Evolutionary conservation across 2,888 invertebrate species (phyloP).

Genomic region (Andrena flavipes): DNA sequence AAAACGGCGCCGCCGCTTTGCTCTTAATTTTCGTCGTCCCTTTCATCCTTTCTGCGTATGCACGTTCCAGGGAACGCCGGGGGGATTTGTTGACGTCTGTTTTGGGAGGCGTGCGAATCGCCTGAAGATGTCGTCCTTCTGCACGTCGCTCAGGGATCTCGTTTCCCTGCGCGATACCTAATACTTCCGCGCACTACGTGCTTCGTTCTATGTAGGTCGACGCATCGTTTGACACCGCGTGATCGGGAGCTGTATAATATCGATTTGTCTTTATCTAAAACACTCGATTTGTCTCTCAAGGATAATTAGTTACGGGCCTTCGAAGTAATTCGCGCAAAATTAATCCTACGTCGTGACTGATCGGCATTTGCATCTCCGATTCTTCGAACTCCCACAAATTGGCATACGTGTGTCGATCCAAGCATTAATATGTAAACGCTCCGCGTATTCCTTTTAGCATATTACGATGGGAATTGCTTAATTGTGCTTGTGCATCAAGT

Average conservation of each 20-base stretch:
- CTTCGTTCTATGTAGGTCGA: too few species aligned
- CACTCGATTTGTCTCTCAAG: too few species aligned
- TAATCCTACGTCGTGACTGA: background rate
- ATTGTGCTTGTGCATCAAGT: too few species aligned
- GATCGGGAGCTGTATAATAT: too few species aligned
- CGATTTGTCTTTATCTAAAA: too few species aligned
- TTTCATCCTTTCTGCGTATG: conserved; percentile 9
- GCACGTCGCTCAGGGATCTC: too few species aligned
- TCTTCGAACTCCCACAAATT: conserved; percentile 19
- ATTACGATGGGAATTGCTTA: too few species aligned
- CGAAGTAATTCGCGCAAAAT: background rate
- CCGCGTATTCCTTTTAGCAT: too few species aligned
- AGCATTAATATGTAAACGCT: conserved; percentile 6
- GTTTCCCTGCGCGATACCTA: too few species aligned
- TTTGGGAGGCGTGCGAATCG: background rate
- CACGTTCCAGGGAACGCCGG: background rate
- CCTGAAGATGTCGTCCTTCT: too few species aligned
- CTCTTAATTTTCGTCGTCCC: conserved; percentile 13
- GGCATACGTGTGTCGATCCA: background rate
- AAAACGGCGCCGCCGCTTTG: background rate
- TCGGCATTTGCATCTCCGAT: conserved; percentile 22
- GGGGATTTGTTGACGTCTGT: conserved; percentile 12
- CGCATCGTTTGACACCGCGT: too few species aligned
- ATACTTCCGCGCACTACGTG: too few species aligned
- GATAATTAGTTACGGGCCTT: background rate